Percentiles rank a stretch among this genome's conserved stretches.
phyloP scores from a whole-genome alignment of 2,888 invertebrate genomes.

The Mylabris sibirica region DNA sequence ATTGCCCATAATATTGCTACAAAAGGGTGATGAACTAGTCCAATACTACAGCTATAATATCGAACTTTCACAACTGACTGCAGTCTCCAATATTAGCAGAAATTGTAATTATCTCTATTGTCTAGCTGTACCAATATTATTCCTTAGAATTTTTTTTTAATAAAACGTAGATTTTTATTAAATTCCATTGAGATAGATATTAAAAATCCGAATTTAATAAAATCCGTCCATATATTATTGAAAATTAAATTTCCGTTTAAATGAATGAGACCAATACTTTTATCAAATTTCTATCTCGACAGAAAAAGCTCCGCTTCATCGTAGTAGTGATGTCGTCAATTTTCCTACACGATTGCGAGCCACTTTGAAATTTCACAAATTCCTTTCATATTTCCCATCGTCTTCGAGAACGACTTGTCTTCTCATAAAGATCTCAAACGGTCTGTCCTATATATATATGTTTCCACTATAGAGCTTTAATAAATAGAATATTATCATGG shows the following conservation, averaged over 20 bases:
- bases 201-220: conserved; percentile 1
- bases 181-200: not conserved
- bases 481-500: conserved; percentile 13
- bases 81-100: not conserved
- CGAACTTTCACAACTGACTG: not conserved
- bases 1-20: not conserved
- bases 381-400: not conserved
- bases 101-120: not conserved
- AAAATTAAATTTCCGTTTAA: not conserved
- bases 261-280: not conserved
- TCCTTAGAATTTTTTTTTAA: no score
- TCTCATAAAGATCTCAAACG: not conserved
- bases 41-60: not conserved
- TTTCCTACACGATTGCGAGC: not conserved
- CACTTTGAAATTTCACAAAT: conserved; percentile 5
- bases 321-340: not conserved
- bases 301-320: not conserved
- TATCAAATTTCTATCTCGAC: conserved; percentile 13
- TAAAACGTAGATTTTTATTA: not conserved
- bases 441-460: not conserved
- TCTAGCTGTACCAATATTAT: not conserved
- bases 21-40: not conserved
- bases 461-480: not conserved
- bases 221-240: not conserved
- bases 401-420: not conserved